Base-by-base conservation (phyloP, 2,888 invertebrate genomes). In the Polia nebulosa region DNA sequence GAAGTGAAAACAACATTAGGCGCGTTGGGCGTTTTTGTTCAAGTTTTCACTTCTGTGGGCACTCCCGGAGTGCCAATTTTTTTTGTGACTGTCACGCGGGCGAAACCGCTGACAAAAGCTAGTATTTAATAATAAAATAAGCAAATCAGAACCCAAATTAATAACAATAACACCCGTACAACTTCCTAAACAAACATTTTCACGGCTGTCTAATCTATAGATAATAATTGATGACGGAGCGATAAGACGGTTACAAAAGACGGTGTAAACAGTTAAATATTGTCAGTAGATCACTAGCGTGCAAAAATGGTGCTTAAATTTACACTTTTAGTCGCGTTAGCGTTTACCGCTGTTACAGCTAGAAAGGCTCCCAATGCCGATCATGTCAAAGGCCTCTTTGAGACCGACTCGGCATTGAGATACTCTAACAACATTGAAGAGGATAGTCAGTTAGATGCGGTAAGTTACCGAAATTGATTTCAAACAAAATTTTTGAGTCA, bases 361-460 rank as follows among this genome's bases (percentile, higher is more conserved):
- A 82, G 89, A 27, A 77, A 69, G n/a, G 89, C 92, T 1, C 92
- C 92, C 0, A 80, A 91, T 55, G 89, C 89, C 13, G 88, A 88
- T 8, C 81, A 81, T 41, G 84, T 90, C 0, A 85, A 87, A 66
- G 72, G 84, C 47, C 70, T 86, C 7, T 53, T 83, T 22, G 86
- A 57, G 20, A 70, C 75, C n/a, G 49, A 61, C 3, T 72, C 79
- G 6, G 82, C 81, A 13, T 55, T 60, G 0, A 79, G 88, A 47
- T 85, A 72, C 57, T 89, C 93, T 6, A 72, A 59, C n/a, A 69
- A 88, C 65, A 53, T 91, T 17, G 70, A 85, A 20, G 91, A 91
- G 80, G 92, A 93, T 81, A 87, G 89, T 9, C 62, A 73, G 9
- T 83, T 92, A 20, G 92, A 92, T 83, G 89, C 85, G 85, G 92